Conservation (phyloP, 2,797 vertebrate genomes). For the Danio tinwini region DNA sequence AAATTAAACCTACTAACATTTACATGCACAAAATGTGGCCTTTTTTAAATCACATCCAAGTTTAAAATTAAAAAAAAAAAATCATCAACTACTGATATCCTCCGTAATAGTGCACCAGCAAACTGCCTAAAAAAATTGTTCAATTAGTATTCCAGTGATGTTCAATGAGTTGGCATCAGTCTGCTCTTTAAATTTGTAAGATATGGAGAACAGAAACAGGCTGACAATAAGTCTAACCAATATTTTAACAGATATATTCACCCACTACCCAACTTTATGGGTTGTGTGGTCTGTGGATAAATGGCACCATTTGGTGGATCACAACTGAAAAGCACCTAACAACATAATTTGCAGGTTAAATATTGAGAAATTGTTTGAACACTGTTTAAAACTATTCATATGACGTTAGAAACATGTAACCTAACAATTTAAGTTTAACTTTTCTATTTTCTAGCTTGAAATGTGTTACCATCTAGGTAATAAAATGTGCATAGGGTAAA, state of each 20-base stretch:
- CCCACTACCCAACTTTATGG: not conserved
- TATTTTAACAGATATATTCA: not conserved
- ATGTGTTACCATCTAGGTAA: not conserved
- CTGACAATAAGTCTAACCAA: not conserved
- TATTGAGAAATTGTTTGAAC: not conserved
- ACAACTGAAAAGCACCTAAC: not conserved
- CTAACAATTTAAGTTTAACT: not conserved
- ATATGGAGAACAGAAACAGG: conserved; percentile 4
- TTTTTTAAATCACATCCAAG: conserved; percentile 4
- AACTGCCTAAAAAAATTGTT: conserved; percentile 69
- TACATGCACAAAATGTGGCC: not conserved
- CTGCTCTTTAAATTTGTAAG: conserved; percentile 59
- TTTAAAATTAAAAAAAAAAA: not conserved
- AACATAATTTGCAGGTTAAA: not conserved
- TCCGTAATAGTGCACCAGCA: conserved; percentile 66
- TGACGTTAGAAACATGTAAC: not conserved
- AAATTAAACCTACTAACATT: not conserved
- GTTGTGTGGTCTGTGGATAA: not conserved
- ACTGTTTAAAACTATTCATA: not conserved
- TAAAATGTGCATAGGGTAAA: not conserved
- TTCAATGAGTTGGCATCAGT: conserved; percentile 63
- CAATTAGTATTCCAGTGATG: conserved; percentile 74
- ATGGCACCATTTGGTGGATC: conserved; percentile 11
- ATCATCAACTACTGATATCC: conserved; percentile 50
- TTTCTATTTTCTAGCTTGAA: not conserved